Percentiles rank a stretch among this genome's conserved stretches.
These are phyloP conservation scores for Laterallus jamaicensis DNA, from an alignment of 2,113 vertebrate species.

Conservation along the genomic window DNA sequence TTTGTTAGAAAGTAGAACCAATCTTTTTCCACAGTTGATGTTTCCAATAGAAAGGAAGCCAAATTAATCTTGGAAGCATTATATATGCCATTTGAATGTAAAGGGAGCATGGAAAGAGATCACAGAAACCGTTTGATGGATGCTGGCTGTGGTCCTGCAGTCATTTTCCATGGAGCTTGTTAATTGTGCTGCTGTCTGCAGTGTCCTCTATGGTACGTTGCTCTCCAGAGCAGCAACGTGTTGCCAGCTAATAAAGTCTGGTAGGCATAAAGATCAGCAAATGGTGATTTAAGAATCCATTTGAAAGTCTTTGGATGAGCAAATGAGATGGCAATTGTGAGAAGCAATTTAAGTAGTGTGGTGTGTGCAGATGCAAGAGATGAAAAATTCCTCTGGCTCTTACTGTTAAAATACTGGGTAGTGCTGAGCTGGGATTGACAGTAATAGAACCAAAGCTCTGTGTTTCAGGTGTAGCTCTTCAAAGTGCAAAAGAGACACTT, in stretches of 20 bases:
- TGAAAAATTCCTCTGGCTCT: neutral
- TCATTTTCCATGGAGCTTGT: neutral
- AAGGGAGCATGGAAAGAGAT: neutral
- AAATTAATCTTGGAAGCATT: neutral
- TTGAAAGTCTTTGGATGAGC: conserved; percentile 30
- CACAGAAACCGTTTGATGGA: neutral
- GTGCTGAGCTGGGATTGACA: neutral
- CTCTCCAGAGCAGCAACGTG: neutral
- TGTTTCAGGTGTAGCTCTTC: neutral
- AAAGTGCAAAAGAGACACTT: neutral
- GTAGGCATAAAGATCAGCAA: conserved; percentile 11
- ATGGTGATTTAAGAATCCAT: conserved; percentile 21
- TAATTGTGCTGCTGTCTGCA: neutral
- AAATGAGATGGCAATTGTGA: neutral
- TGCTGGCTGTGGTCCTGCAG: neutral
- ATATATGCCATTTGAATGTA: neutral
- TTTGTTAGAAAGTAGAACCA: conserved; percentile 6
- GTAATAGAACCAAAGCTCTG: neutral
- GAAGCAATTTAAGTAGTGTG: neutral
- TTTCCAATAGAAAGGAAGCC: neutral
- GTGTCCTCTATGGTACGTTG: neutral
- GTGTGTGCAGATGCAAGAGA: neutral
- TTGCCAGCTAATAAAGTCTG: conserved; percentile 27
- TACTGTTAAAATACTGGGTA: neutral
- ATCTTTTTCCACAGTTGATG: neutral